These are phyloP conservation scores for Tubiluchus corallicola DNA, from an alignment of 2,888 invertebrate species.

Conservation along the genomic window DNA sequence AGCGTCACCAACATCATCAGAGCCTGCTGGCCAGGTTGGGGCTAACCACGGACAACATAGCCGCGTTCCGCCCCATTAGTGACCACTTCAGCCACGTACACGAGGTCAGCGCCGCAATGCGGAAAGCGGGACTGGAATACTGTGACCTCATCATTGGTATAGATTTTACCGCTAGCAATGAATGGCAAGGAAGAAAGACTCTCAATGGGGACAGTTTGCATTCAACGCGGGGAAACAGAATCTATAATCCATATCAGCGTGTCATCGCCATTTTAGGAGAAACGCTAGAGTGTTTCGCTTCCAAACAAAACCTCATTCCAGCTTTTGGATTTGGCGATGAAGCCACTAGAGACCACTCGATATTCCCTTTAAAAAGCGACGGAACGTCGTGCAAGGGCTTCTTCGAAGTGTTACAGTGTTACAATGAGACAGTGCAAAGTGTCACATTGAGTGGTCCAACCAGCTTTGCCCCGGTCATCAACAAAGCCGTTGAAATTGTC, in stretches of 20 bases:
- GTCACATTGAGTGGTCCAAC: constrained; percentile 34
- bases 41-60: too few relatives aligned
- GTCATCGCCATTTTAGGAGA: constrained; percentile 25
- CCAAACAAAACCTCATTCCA: constrained; percentile 23
- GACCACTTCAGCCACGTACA: too few relatives aligned
- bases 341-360: constrained; percentile 19
- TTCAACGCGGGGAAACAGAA: constrained; percentile 13
- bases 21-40: too few relatives aligned
- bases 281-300: constrained; percentile 24
- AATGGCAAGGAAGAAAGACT: constrained; percentile 18
- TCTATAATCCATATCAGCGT: constrained; percentile 20
- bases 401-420: too few relatives aligned
- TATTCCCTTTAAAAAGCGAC: constrained; percentile 21
- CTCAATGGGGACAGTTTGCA: constrained; percentile 20
- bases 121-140: too few relatives aligned
- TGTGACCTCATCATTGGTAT: too few relatives aligned
- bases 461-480: constrained; percentile 35
- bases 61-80: too few relatives aligned
- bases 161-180: constrained; percentile 21
- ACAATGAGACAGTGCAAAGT: constrained; percentile 30
- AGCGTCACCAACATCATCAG: too few relatives aligned
- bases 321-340: constrained; percentile 27
- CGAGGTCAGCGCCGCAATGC: too few relatives aligned
- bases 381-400: too few relatives aligned
- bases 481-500: constrained; percentile 33